These are phyloP conservation scores for Chaenogobius annularis DNA, from an alignment of 2,113 vertebrate genomes.

Conservation along the genomic window DNA sequence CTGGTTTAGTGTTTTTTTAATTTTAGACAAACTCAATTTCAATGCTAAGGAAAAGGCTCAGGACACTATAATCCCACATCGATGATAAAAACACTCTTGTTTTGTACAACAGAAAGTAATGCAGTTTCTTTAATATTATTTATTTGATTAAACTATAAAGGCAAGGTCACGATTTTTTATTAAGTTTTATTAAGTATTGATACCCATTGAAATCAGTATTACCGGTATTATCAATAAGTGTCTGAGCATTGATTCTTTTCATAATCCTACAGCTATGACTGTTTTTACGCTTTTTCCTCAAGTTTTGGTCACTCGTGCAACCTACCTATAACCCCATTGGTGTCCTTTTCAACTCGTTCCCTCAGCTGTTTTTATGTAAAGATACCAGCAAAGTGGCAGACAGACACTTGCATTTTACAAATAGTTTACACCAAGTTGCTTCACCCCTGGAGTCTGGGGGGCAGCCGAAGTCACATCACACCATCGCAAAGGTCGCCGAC, in stretches of 20 bases:
- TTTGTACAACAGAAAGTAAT: too few species aligned
- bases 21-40: background rate
- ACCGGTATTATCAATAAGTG: too few species aligned
- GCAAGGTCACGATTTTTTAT: too few species aligned
- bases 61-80: too few species aligned
- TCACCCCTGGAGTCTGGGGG: conserved; percentile 27
- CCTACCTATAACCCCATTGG: conserved; percentile 17
- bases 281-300: background rate
- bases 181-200: too few species aligned
- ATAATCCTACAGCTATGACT: conserved; percentile 13
- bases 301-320: conserved; percentile 9
- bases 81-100: too few species aligned
- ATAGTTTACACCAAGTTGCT: conserved; percentile 28
- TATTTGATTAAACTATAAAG: too few species aligned
- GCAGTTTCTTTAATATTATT: too few species aligned
- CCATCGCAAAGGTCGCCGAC: conserved; percentile 5
- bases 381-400: conserved; percentile 31
- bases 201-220: too few species aligned
- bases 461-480: conserved; percentile 38
- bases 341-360: conserved; percentile 26
- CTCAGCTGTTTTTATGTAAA: conserved; percentile 23
- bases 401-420: conserved; percentile 31
- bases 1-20: background rate
- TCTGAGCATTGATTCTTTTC: background rate
- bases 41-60: too few species aligned